Conservation (phyloP, 2,113 vertebrate genomes). For the Lasiurus cinereus region DNA sequence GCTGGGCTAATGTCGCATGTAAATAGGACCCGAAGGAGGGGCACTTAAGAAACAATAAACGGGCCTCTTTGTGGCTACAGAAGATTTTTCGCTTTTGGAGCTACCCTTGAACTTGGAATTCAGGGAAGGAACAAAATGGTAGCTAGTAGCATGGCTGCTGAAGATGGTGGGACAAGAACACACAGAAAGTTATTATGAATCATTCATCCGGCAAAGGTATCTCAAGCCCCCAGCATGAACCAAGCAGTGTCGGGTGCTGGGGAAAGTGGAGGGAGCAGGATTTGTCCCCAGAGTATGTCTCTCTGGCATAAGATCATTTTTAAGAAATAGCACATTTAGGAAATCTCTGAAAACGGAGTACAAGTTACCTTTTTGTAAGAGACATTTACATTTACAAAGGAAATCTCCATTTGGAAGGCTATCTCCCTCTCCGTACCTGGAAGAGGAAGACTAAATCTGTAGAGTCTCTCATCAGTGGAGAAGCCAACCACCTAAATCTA, state of each 20-base stretch:
- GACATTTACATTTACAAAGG: background rate
- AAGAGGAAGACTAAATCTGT: background rate
- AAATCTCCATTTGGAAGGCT: background rate
- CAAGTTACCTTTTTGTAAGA: background rate
- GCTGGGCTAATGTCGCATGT: conserved; percentile 50
- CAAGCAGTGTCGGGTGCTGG: background rate
- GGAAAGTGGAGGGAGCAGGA: background rate
- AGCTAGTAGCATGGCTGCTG: background rate
- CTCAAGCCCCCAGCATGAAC: background rate
- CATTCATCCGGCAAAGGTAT: background rate
- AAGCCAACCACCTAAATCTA: background rate
- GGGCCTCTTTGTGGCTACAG: background rate
- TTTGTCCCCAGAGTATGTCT: background rate
- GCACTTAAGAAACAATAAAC: conserved; percentile 55
- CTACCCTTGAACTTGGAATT: conserved; percentile 47
- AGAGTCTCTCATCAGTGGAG: background rate
- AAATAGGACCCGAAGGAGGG: conserved; percentile 30
- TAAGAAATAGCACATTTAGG: background rate
- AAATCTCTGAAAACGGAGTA: background rate
- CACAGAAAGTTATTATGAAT: background rate
- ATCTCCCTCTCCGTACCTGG: background rate
- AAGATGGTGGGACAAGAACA: background rate
- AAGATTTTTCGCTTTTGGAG: conserved; percentile 4
- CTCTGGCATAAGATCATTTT: background rate
- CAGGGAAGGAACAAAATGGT: background rate